Conservation (phyloP, 2,113 vertebrate species). For the Chlorocebus sabaeus region DNA sequence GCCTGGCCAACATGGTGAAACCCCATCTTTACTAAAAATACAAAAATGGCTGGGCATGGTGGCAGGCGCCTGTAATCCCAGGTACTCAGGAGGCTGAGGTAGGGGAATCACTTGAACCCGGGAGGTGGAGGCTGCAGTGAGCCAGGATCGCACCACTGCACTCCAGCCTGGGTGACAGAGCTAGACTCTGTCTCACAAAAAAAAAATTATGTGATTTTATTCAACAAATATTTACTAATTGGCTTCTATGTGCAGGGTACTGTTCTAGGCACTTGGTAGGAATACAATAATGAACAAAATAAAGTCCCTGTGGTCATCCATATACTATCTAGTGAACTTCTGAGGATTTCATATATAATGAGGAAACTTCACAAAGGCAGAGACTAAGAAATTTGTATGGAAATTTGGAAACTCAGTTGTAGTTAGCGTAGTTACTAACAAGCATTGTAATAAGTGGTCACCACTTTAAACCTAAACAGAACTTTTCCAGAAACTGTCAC, state of each 20-base stretch:
- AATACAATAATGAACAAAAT: neutral
- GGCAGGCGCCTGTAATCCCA: too few relatives aligned
- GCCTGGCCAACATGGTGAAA: too few relatives aligned
- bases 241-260: neutral
- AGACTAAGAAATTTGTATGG: neutral
- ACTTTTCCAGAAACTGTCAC: conserved; percentile 63
- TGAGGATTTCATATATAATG: neutral
- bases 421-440: neutral
- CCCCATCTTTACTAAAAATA: too few relatives aligned
- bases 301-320: conserved; percentile 7
- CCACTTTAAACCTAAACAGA: conserved; percentile 42
- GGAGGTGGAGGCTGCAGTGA: too few relatives aligned
- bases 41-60: too few relatives aligned
- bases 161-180: too few relatives aligned
- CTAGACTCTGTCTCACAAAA: too few relatives aligned
- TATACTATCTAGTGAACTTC: neutral
- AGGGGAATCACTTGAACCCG: too few relatives aligned
- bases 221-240: neutral
- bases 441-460: neutral
- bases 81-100: too few relatives aligned
- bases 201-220: neutral
- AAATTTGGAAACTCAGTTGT: neutral
- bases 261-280: neutral
- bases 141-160: too few relatives aligned
- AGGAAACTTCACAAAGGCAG: neutral